Percentiles rank a stretch among this genome's conserved stretches.
Evolutionary conservation across 2,113 vertebrate species (phyloP).

Genomic region (Zingel zingel): DNA sequence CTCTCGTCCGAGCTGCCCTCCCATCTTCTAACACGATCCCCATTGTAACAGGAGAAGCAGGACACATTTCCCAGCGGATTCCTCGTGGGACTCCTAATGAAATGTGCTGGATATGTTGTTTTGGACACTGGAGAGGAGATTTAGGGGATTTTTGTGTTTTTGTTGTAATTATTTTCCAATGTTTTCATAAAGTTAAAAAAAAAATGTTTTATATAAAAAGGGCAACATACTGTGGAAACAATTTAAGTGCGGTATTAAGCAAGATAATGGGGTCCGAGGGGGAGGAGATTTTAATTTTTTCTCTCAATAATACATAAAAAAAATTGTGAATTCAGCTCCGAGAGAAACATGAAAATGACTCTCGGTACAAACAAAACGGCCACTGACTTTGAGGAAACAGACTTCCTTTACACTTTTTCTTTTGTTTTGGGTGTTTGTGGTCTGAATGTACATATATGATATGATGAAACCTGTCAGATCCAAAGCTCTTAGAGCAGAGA

Average conservation of each 20-base stretch:
- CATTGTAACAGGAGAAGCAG: slow-evolving; percentile 6
- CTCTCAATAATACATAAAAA: not conserved
- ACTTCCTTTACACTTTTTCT: slow-evolving; percentile 37
- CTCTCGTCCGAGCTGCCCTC: slow-evolving; percentile 18
- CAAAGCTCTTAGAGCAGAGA: slow-evolving; percentile 36
- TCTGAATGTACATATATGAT: slow-evolving; percentile 71
- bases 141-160: slow-evolving; percentile 36
- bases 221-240: slow-evolving; percentile 49
- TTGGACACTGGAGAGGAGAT: slow-evolving; percentile 44
- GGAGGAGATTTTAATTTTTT: slow-evolving; percentile 20
- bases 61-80: slow-evolving; percentile 6
- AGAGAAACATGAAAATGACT: slow-evolving; percentile 15
- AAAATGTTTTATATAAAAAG: slow-evolving; percentile 71
- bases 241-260: slow-evolving; percentile 30
- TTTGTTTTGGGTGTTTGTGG: slow-evolving; percentile 53
- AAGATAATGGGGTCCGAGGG: slow-evolving; percentile 5
- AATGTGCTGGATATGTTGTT: slow-evolving; percentile 41
- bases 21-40: slow-evolving; percentile 22
- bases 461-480: slow-evolving; percentile 40
- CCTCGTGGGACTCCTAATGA: slow-evolving; percentile 41
- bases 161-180: slow-evolving; percentile 68
- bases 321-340: slow-evolving; percentile 18
- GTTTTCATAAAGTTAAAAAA: slow-evolving; percentile 61
- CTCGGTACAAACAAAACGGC: slow-evolving; percentile 20
- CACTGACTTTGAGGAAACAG: slow-evolving; percentile 33